phyloP scores from a whole-genome alignment of 2,113 vertebrate genomes.

The Alectura lathami region DNA sequence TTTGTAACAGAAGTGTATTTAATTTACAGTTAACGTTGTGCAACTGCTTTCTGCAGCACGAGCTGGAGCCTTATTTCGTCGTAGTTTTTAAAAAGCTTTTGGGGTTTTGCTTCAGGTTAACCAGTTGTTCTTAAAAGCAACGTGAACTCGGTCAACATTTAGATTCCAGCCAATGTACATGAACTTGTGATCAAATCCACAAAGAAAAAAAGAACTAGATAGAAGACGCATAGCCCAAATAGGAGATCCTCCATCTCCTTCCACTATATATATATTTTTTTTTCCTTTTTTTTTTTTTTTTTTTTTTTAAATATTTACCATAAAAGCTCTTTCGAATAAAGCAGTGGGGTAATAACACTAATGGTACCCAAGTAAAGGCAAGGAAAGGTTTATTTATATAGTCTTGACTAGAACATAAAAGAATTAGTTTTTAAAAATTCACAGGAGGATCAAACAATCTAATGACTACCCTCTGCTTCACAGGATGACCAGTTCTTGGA shows the following conservation, averaged over 20 bases:
- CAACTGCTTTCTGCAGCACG: not conserved
- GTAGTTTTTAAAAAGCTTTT: not conserved
- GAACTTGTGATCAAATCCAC: not conserved
- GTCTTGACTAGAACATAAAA: not conserved
- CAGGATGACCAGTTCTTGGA: not conserved
- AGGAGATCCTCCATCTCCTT: not conserved
- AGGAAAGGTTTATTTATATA: not conserved
- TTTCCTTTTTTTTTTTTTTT: not conserved
- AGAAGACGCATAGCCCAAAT: not conserved
- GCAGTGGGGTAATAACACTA: not conserved
- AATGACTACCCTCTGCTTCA: not conserved
- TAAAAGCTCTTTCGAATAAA: not conserved
- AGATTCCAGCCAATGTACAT: not conserved
- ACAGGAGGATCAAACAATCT: not conserved
- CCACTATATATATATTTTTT: not conserved
- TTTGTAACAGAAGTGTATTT: not conserved
- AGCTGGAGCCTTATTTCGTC: not conserved
- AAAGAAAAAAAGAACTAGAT: not conserved
- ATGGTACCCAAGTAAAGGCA: not conserved
- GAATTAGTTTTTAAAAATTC: not conserved
- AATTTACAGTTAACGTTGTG: not conserved
- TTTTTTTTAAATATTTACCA: not conserved
- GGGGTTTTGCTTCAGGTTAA: conserved; percentile 23
- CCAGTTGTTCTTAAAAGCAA: not conserved
- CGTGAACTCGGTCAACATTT: not conserved